A percentile compares a stretch with the other conserved stretches of the same genome.
phyloP scores from a whole-genome alignment of 37 sponge, comb jelly and placozoan genomes.

The Beroe ovata region DNA sequence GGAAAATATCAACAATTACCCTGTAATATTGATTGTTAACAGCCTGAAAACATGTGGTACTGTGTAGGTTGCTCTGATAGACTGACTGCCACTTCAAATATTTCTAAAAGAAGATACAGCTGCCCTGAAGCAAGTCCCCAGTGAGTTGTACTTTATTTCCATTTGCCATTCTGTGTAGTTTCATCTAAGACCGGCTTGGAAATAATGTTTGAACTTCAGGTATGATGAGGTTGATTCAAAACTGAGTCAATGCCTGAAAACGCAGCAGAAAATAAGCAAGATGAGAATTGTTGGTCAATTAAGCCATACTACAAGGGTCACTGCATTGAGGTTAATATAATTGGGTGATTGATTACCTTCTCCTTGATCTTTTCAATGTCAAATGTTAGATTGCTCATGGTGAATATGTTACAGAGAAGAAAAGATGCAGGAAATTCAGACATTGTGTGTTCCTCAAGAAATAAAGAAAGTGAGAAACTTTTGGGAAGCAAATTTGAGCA shows the following conservation, averaged over 20 bases:
- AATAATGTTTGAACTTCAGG: background rate
- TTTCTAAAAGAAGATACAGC: constrained; percentile 55
- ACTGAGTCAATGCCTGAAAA: background rate
- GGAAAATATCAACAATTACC: no score
- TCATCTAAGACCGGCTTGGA: background rate
- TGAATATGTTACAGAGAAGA: constrained; percentile 4
- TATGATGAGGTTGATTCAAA: background rate
- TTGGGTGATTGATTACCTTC: no score
- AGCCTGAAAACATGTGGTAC: no score
- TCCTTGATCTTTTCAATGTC: background rate
- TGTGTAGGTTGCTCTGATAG: no score
- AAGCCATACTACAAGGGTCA: constrained; percentile 9
- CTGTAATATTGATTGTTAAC: no score
- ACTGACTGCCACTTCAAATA: no score
- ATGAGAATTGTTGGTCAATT: constrained; percentile 36
- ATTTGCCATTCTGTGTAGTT: background rate
- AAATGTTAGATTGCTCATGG: background rate
- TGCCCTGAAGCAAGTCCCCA: constrained; percentile 18
- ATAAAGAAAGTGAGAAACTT: constrained; percentile 53
- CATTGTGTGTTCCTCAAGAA: background rate
- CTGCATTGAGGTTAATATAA: constrained; percentile 37
- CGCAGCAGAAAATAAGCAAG: constrained; percentile 23
- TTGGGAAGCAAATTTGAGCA: constrained; percentile 26
- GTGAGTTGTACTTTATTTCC: background rate
- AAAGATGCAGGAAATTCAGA: constrained; percentile 50